Percentiles rank a stretch among this genome's conserved stretches.
These are phyloP conservation scores for Phorcus lineatus DNA, from an alignment of 2,888 invertebrate genomes.

Conservation along the genomic window DNA sequence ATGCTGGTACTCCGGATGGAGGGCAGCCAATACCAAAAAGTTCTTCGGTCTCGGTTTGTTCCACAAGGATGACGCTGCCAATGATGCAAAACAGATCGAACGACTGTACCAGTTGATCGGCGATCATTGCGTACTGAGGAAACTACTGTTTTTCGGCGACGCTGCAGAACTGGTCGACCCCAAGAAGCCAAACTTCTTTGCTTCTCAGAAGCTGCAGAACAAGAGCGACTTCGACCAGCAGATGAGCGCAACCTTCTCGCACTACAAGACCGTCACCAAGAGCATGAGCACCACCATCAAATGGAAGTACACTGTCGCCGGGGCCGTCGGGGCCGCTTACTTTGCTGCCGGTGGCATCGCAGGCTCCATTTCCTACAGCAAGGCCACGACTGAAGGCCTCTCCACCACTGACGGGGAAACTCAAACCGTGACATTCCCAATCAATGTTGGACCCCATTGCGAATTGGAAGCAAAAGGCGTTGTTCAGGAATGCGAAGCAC, in stretches of 20 bases:
- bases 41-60: background rate
- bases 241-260: background rate
- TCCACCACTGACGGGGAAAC: background rate
- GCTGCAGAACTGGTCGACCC: background rate
- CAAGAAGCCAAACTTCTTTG: background rate
- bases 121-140: background rate
- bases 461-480: background rate
- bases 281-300: background rate
- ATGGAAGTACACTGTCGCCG: background rate
- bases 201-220: background rate
- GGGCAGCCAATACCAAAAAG: background rate
- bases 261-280: background rate
- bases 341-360: background rate
- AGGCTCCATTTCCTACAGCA: background rate
- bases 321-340: background rate
- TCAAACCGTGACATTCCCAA: background rate
- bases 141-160: background rate
- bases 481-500: background rate
- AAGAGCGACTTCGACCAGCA: background rate
- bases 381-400: background rate
- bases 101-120: background rate
- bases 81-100: background rate
- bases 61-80: background rate
- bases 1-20: background rate
- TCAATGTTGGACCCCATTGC: background rate